These are phyloP conservation scores for Mizuhopecten yessoensis DNA, from an alignment of 1,140 invertebrate genomes.

Conservation along the genomic window DNA sequence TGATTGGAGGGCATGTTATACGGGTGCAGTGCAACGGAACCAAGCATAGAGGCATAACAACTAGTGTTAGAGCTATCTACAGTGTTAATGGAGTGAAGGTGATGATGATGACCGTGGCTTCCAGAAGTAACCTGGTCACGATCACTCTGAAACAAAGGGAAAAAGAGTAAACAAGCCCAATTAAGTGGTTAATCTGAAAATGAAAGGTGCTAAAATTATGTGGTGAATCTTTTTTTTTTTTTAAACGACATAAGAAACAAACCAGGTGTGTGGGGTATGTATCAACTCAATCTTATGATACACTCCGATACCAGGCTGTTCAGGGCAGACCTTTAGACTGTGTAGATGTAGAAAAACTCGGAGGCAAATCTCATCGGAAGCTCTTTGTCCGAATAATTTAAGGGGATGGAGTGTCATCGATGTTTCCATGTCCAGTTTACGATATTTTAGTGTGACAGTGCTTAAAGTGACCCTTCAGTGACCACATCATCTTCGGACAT, in stretches of 20 bases:
- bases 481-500: too few relatives aligned
- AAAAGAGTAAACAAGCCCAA: constrained; percentile 12
- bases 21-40: neutral
- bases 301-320: neutral
- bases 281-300: neutral
- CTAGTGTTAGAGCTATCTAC: constrained; percentile 42
- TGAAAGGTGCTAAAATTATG: neutral
- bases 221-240: too few relatives aligned
- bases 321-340: neutral
- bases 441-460: too few relatives aligned
- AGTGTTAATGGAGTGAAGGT: constrained; percentile 50
- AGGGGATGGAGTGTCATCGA: too few relatives aligned
- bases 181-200: constrained; percentile 44
- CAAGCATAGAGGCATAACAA: neutral
- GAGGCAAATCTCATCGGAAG: too few relatives aligned
- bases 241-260: constrained; percentile 41
- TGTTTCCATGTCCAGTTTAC: too few relatives aligned
- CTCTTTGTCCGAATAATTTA: too few relatives aligned
- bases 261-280: neutral
- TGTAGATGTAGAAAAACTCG: neutral
- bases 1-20: constrained; percentile 40
- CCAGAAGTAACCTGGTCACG: constrained; percentile 48
- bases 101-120: constrained; percentile 15
- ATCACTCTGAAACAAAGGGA: constrained; percentile 61
- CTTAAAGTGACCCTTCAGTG: too few relatives aligned